These are phyloP conservation scores for Imbricaverruca yamaguchii DNA, from an alignment of 2,888 invertebrate genomes.

Conservation along the genomic window DNA sequence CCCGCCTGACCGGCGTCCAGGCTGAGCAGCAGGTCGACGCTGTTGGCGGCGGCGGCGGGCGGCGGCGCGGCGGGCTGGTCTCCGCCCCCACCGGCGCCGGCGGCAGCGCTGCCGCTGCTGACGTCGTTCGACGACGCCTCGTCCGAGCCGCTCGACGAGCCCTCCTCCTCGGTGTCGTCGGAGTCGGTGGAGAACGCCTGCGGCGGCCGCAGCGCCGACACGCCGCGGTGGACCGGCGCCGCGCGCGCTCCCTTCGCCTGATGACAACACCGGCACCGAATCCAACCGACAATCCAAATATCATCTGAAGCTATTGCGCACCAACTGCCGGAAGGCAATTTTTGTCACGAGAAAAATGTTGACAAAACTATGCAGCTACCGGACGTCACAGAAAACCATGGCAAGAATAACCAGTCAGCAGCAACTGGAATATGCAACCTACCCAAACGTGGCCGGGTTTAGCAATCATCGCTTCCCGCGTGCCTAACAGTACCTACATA, in stretches of 20 bases:
- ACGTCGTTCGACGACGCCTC: neutral
- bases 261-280: neutral
- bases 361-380: no score
- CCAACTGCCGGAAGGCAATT: no score
- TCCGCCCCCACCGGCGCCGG: no score
- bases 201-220: slow-evolving; percentile 22
- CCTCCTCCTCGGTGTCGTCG: slow-evolving; percentile 23
- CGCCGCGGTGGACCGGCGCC: neutral
- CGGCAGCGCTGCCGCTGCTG: neutral
- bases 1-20: slow-evolving; percentile 3
- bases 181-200: slow-evolving; percentile 23
- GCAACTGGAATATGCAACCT: no score
- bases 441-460: no score
- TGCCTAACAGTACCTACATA: no score
- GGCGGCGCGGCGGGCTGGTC: neutral
- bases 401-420: no score
- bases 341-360: no score
- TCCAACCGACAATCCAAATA: no score
- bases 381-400: neutral
- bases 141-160: neutral
- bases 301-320: no score
- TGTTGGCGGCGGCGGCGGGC: neutral
- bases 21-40: slow-evolving; percentile 8
- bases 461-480: no score
- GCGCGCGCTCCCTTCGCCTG: neutral